phyloP scores from a whole-genome alignment of 2,113 vertebrate species.

The Anseranas semipalmata region DNA sequence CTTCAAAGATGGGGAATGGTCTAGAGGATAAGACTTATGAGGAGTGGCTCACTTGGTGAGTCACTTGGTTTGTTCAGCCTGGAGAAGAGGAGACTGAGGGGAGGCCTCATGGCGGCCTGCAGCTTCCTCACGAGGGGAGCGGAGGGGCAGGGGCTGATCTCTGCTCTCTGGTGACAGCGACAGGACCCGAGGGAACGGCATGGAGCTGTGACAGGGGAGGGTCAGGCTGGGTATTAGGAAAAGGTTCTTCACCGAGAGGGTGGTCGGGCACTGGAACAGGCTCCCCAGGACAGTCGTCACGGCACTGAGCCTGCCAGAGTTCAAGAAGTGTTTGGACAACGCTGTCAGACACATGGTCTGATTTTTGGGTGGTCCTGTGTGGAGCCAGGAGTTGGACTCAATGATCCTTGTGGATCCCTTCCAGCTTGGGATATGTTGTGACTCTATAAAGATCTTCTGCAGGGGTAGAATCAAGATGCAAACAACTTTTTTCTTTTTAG shows the following conservation, averaged over 20 bases:
- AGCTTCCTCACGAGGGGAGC: background rate
- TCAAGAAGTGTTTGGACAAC: background rate
- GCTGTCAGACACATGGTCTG: background rate
- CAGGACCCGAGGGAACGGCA: background rate
- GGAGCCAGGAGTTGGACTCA: background rate
- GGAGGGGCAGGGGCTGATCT: background rate
- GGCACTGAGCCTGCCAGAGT: background rate
- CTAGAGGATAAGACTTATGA: background rate
- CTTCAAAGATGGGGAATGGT: background rate
- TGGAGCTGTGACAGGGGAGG: background rate
- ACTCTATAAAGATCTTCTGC: background rate
- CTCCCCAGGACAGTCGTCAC: background rate
- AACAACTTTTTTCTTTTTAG: background rate
- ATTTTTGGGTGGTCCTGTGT: background rate
- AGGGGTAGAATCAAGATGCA: background rate
- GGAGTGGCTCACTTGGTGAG: background rate
- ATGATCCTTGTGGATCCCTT: background rate
- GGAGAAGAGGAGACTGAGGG: background rate
- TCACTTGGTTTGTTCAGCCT: background rate
- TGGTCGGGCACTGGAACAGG: background rate
- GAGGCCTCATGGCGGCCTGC: background rate
- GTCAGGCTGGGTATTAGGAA: background rate
- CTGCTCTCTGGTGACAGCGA: background rate
- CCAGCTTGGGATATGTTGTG: background rate
- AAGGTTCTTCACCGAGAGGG: background rate